Conservation (phyloP, 2,888 invertebrate genomes). For the Tenthredo distinguenda region DNA sequence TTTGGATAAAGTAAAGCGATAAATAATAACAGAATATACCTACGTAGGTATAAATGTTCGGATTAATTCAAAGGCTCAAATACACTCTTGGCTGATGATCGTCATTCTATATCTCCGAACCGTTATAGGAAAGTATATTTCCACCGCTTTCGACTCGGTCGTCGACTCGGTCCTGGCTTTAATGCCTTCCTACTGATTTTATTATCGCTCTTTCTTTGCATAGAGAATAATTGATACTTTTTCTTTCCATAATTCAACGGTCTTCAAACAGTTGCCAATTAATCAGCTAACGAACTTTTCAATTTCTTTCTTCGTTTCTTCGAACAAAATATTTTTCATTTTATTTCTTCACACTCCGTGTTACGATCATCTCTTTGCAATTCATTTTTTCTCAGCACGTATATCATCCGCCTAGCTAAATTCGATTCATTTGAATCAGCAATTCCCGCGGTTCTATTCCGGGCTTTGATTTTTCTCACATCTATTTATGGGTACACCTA, state of each 20-base stretch:
- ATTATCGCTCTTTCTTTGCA: background rate
- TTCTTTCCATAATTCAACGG: background rate
- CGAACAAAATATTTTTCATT: too few relatives aligned
- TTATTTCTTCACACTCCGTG: too few relatives aligned
- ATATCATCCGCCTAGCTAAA: too few relatives aligned
- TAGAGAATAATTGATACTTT: background rate
- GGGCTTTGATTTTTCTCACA: too few relatives aligned
- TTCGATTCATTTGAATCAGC: too few relatives aligned
- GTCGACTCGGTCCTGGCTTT: constrained; percentile 18
- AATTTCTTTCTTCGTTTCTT: background rate
- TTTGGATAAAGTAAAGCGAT: background rate
- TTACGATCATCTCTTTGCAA: too few relatives aligned
- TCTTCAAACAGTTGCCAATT: background rate
- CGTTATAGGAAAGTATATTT: constrained; percentile 12
- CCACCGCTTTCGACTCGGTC: constrained; percentile 18
- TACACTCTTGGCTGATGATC: background rate
- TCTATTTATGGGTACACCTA: too few relatives aligned
- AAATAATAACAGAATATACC: background rate
- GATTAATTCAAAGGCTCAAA: background rate
- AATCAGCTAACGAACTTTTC: background rate
- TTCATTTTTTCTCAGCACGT: too few relatives aligned
- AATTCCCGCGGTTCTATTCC: too few relatives aligned
- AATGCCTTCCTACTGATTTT: background rate
- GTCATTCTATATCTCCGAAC: background rate
- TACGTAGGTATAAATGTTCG: background rate